Evolutionary conservation across 1,140 invertebrate genomes (phyloP).

Genomic region (Ditylenchus dipsaci): DNA sequence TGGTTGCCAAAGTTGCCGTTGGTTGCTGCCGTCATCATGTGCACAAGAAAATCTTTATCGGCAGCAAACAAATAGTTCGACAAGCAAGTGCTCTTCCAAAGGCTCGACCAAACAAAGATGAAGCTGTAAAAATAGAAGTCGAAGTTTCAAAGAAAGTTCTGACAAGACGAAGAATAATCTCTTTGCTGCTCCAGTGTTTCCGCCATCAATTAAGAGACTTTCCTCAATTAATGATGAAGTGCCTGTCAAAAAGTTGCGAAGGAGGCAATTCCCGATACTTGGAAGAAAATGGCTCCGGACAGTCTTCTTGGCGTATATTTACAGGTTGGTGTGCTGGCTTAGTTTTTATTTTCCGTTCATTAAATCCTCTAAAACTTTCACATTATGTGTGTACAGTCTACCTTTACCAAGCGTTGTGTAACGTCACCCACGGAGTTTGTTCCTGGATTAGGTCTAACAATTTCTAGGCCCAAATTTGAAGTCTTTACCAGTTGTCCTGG

Average conservation of each 20-base stretch:
- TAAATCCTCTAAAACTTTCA: too few relatives aligned
- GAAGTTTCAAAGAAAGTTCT: neutral
- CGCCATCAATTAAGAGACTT: neutral
- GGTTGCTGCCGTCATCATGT: neutral
- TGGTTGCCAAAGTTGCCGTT: neutral
- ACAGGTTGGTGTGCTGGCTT: neutral
- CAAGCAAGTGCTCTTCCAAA: neutral
- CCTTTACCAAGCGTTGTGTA: too few relatives aligned
- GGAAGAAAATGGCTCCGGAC: constrained; percentile 1
- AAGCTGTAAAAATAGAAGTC: neutral
- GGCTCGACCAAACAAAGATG: neutral
- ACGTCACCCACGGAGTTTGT: too few relatives aligned
- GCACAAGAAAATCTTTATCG: neutral
- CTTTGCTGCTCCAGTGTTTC: neutral
- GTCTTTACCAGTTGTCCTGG: too few relatives aligned
- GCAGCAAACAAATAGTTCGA: neutral
- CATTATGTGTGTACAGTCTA: too few relatives aligned
- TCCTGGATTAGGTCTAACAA: too few relatives aligned
- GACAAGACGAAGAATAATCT: neutral
- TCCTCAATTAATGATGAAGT: neutral
- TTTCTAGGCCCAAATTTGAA: too few relatives aligned
- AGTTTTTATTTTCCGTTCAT: neutral
- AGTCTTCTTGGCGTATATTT: neutral
- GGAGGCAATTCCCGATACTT: neutral
- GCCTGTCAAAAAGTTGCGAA: neutral